Base-by-base conservation (phyloP, 2,797 vertebrate species). In the Lepilemur ruficaudatus region DNA sequence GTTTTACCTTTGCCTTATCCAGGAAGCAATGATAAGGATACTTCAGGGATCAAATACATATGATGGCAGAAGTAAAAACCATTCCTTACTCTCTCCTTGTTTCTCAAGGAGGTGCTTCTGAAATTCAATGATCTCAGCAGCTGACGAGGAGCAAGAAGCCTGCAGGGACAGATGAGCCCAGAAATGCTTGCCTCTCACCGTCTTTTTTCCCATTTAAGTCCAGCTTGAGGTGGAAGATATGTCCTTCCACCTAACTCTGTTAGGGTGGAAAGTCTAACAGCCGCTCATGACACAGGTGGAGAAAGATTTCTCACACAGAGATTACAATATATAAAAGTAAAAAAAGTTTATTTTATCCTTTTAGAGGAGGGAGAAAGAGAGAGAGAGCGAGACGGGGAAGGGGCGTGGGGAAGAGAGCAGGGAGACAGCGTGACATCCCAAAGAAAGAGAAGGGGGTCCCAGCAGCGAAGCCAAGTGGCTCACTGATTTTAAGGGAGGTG, bases 161-260 rank as follows among this genome's bases (percentile, higher is more conserved):
- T n/a, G 32, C 18, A 4, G 17, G 80, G 23, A 73, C 7, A 57
- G 14, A 50, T 23, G 13, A 65, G 5, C 5, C 65, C 11, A 65
- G 17, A 87, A 87, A 46, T 75, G 32, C 9, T 0, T 50, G n/a
- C 28, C 46, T 4, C 2, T 3, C 61, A 17, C 32, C 78, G 0
- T 88, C 9, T 17, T 75, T 43, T 63, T 57, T 43, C 15, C 10
- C 18, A 5, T 32, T 20, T 20, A 43, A n/a, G 63, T n/a, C 25
- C 46, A 46, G 18, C 3, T 38, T 14, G 1, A 7, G 0, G 14
- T 63, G 17, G 25, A 7, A 41, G 2, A n/a, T 25, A 35, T 11
- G 0, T 28, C 79, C n/a, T 69, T 2, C 17, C 55, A 7, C 7
- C 17, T 46, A 72, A 81, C 55, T 57, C 22, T 25, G 55, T 23